Conservation (phyloP, 2,888 invertebrate genomes). For the Bruchidius siliquastri region DNA sequence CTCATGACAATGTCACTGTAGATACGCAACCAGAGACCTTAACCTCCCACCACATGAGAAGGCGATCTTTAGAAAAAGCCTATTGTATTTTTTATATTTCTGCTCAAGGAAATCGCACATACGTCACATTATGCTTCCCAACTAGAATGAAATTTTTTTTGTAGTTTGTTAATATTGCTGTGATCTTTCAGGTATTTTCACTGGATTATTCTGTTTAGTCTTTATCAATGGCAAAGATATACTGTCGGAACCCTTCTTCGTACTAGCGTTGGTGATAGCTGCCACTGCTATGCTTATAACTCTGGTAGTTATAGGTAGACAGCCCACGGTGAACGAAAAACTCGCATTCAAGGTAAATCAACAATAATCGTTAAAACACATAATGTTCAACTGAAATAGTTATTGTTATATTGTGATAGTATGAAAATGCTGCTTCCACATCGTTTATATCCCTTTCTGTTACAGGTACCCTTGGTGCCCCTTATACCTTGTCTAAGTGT, state of each 20-base stretch:
- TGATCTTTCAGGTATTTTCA: slow-evolving; percentile 50
- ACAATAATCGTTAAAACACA: background rate
- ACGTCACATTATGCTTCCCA: no score
- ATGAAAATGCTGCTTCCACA: no score
- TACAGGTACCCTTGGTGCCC: slow-evolving; percentile 80
- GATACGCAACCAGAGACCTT: no score
- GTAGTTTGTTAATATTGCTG: slow-evolving; percentile 5
- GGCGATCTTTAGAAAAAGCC: no score
- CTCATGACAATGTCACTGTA: no score
- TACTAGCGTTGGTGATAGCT: slow-evolving; percentile 41
- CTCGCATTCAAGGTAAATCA: slow-evolving; percentile 65
- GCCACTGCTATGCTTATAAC: slow-evolving; percentile 51
- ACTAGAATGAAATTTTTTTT: no score
- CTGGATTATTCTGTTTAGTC: slow-evolving; percentile 52
- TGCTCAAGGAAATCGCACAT: no score
- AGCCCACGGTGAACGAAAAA: slow-evolving; percentile 59
- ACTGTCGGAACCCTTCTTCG: slow-evolving; percentile 43
- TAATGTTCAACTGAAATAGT: no score
- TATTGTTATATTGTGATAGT: no score
- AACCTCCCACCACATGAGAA: no score
- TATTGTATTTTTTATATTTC: no score
- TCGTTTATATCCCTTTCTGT: background rate
- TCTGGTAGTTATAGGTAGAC: slow-evolving; percentile 61
- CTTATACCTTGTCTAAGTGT: slow-evolving; percentile 79
- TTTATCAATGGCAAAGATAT: slow-evolving; percentile 41